Percentiles rank a stretch among this genome's conserved stretches.
phyloP scores from a whole-genome alignment of 2,888 invertebrate genomes.

The Chymomyza procnemis region DNA sequence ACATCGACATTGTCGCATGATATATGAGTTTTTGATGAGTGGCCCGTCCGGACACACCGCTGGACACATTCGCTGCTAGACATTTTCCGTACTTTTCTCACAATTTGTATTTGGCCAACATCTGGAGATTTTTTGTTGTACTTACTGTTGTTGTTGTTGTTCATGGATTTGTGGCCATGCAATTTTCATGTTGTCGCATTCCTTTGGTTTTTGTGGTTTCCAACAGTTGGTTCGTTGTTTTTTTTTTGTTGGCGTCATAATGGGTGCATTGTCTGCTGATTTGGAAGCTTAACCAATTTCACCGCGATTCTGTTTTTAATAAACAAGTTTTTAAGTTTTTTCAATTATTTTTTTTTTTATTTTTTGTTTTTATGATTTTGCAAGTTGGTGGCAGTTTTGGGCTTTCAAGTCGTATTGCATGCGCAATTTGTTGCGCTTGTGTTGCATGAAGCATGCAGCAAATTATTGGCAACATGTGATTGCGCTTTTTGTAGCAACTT shows the following conservation, averaged over 20 bases:
- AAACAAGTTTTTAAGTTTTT: background rate
- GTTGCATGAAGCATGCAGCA: background rate
- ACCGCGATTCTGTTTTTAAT: background rate
- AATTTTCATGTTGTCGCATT: constrained; percentile 55
- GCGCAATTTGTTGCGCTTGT: background rate
- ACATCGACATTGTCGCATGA: constrained; percentile 40
- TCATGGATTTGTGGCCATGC: constrained; percentile 10
- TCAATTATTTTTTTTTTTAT: background rate
- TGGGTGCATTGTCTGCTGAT: constrained; percentile 36
- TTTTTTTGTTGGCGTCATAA: constrained; percentile 40
- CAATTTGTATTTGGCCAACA: background rate
- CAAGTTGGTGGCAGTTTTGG: background rate
- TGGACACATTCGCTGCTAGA: background rate
- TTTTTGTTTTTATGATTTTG: background rate
- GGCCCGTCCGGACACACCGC: background rate
- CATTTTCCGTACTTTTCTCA: background rate
- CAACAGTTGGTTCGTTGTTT: constrained; percentile 10
- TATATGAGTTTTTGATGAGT: constrained; percentile 57
- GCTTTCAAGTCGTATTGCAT: background rate
- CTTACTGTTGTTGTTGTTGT: background rate
- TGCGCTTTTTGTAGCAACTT: background rate
- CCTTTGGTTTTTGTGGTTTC: constrained; percentile 61
- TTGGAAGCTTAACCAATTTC: background rate
- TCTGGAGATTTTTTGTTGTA: no score
- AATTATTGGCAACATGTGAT: background rate